Base-by-base conservation (phyloP, 2,888 invertebrate species). In the Cantharis nigra region DNA sequence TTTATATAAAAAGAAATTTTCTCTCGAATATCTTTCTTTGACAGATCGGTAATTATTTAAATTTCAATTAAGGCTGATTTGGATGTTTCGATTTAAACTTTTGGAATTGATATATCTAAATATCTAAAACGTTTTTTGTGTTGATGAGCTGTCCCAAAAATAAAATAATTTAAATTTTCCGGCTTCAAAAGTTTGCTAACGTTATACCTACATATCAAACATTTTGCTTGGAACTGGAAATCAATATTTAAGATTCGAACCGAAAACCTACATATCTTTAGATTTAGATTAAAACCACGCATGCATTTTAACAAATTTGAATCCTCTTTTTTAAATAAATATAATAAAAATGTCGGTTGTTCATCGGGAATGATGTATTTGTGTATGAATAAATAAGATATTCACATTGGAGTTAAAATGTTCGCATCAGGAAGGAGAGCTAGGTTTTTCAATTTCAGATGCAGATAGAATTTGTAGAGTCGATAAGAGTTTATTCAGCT, bases 391-490 rank as follows among this genome's bases (percentile, higher is more conserved):
- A 49, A 49, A 49, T 49, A 49, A 49, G 49, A 5, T 33, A 49
- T 49, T 49, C 49, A 49, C 49, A 49, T 49, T 49, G 49, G 49
- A 49, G 49, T 49, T 49, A 74, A 74, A 69, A 69, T 69, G 67
- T 67, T 67, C 16, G 10, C 33, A 16, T 16, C 16, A 67, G 62
- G 33, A 69, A 74, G 65, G 65, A 30, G 63, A 65, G 62, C n/a
- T 62, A 28, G 67, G 62, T 75, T 75, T 75, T 75, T 63, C 75
- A 75, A 75, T 75, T 72, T 69, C 67, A 75, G 71, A 69, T 71
- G 75, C 71, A 75, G 16, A 49, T 67, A 69, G 75, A 75, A 75
- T 75, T 49, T 70, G 28, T 70, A 9, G 28, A 70, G 28, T 28
- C 70, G 33, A 70, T 14, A 73, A 67, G 70, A 73, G 74, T 71